Conservation (phyloP, 1,140 invertebrate species). For the Luehdorfia chinensis region DNA sequence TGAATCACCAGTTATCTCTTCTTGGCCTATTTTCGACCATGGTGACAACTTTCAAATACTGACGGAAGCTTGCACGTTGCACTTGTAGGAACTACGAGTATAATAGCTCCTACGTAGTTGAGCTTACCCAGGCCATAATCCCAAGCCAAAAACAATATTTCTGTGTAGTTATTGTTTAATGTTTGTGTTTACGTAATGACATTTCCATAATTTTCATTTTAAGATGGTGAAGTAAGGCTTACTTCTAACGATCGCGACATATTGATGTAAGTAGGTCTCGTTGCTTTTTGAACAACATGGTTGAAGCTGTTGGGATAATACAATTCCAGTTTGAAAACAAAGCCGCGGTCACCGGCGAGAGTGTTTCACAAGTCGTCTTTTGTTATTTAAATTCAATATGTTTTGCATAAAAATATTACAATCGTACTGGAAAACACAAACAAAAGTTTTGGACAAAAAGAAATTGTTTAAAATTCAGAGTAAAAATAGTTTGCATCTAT, state of each 20-base stretch:
- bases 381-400: background rate
- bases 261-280: conserved; percentile 1
- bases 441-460: background rate
- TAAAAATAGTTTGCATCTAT: background rate
- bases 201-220: too few relatives aligned
- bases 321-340: background rate
- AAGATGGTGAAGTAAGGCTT: background rate
- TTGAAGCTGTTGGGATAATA: background rate
- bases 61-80: too few relatives aligned
- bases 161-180: too few relatives aligned
- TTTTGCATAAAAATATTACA: conserved; percentile 1
- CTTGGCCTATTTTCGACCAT: too few relatives aligned
- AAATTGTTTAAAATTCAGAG: background rate
- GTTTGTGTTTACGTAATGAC: too few relatives aligned
- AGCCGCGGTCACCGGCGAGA: background rate
- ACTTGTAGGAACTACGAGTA: too few relatives aligned
- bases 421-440: background rate
- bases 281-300: background rate
- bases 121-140: too few relatives aligned
- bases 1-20: too few relatives aligned
- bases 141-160: too few relatives aligned
- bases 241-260: background rate
- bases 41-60: too few relatives aligned
- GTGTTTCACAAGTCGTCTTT: background rate
- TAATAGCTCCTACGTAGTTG: too few relatives aligned